phyloP scores from a whole-genome alignment of 2,888 invertebrate species.

The Crocallis elinguaria region DNA sequence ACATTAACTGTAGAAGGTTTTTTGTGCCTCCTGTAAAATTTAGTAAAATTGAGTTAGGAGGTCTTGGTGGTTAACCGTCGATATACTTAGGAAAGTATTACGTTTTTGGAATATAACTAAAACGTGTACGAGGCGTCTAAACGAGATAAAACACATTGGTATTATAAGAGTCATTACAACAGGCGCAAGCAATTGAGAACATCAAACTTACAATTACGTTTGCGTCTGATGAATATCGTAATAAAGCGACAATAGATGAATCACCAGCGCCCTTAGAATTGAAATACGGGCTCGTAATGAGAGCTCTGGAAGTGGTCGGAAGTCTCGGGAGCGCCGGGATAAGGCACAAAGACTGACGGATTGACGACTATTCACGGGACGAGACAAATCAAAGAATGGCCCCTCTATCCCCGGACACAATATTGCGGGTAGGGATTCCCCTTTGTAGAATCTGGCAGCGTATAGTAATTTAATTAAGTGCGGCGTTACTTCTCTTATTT shows the following conservation, averaged over 20 bases:
- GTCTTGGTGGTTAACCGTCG: too few relatives aligned
- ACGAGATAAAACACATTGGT: too few relatives aligned
- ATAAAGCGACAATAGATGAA: conserved; percentile 43
- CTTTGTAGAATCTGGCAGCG: conserved; percentile 38
- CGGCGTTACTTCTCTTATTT: conserved; percentile 27
- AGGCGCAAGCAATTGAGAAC: conserved; percentile 14
- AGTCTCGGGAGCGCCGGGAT: conserved; percentile 37
- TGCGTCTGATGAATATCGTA: conserved; percentile 30
- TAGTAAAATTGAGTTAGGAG: too few relatives aligned
- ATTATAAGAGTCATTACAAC: not conserved
- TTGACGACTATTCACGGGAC: conserved; percentile 58
- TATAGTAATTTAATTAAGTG: conserved; percentile 48
- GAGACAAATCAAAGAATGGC: conserved; percentile 35
- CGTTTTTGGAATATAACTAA: too few relatives aligned
- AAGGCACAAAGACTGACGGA: conserved; percentile 59
- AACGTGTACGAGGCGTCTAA: too few relatives aligned
- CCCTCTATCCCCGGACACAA: conserved; percentile 19
- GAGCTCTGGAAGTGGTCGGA: conserved; percentile 47
- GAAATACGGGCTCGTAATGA: conserved; percentile 45
- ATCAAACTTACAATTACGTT: conserved; percentile 28
- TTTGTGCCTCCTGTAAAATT: too few relatives aligned
- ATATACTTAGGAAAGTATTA: not conserved
- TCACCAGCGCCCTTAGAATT: conserved; percentile 35
- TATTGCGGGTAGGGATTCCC: conserved; percentile 36
- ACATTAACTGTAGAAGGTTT: too few relatives aligned